Conservation (phyloP, 2,113 vertebrate species). For the Empidonax alnorum region DNA sequence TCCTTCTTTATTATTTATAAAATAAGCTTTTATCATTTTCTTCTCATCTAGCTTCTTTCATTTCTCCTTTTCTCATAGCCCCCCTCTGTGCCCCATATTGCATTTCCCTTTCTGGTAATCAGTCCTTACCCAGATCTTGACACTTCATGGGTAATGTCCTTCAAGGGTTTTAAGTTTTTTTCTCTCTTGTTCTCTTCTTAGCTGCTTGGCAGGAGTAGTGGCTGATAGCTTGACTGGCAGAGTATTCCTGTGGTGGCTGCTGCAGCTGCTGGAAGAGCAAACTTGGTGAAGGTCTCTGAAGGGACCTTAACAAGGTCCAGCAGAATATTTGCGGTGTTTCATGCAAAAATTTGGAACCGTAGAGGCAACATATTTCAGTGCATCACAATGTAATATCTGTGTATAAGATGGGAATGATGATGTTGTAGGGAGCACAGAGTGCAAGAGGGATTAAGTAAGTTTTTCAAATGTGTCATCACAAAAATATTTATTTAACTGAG, state of each 20-base stretch:
- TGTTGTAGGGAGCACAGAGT: background rate
- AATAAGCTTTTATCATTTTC: background rate
- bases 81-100: background rate
- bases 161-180: background rate
- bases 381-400: background rate
- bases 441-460: background rate
- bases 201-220: background rate
- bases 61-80: background rate
- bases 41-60: background rate
- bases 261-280: background rate
- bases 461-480: background rate
- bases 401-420: background rate
- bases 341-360: background rate
- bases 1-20: background rate
- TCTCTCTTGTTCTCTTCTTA: background rate
- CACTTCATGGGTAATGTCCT: background rate
- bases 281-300: background rate
- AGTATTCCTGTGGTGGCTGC: background rate
- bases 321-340: background rate
- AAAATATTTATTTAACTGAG: background rate
- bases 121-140: background rate
- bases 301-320: background rate
- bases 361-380: background rate
- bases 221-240: background rate
- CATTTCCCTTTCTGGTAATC: background rate